phyloP scores from a whole-genome alignment of 64 coral and sea anemone genomes.

The Pocillopora verrucosa region DNA sequence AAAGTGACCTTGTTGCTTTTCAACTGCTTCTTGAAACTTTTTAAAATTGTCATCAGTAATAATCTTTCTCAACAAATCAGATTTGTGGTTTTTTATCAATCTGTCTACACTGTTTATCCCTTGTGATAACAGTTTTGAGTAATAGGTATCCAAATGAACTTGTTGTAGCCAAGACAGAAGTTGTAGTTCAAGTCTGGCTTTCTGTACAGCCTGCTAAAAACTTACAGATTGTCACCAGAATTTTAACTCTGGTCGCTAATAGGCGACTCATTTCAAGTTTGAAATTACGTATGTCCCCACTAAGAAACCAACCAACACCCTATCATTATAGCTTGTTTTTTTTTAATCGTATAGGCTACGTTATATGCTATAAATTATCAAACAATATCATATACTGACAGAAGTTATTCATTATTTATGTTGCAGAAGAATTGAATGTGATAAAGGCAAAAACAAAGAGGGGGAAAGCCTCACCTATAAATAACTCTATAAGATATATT shows the following conservation, averaged over 20 bases:
- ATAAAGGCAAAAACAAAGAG: background rate
- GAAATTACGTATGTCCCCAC: background rate
- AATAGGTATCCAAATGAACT: conserved; percentile 42
- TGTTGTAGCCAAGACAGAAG: conserved; percentile 45
- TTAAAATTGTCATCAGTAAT: background rate
- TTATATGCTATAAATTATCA: background rate
- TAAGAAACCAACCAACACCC: no score
- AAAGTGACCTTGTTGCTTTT: background rate
- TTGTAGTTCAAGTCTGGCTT: conserved; percentile 63
- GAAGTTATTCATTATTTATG: background rate
- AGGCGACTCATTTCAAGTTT: no score
- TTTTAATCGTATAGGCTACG: no score
- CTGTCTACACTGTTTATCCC: conserved; percentile 52
- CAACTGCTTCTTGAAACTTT: conserved; percentile 21
- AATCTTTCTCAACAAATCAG: conserved; percentile 12
- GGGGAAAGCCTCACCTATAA: no score
- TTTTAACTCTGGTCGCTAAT: no score
- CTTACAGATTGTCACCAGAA: no score
- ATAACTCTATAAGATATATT: background rate
- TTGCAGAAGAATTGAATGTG: background rate
- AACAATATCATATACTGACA: background rate
- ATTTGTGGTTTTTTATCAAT: conserved; percentile 37
- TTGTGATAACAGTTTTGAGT: conserved; percentile 27
- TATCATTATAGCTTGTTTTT: no score
- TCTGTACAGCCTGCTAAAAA: conserved; percentile 13